These are phyloP conservation scores for Ostrea edulis DNA, from an alignment of 1,140 invertebrate genomes.

Conservation along the genomic window DNA sequence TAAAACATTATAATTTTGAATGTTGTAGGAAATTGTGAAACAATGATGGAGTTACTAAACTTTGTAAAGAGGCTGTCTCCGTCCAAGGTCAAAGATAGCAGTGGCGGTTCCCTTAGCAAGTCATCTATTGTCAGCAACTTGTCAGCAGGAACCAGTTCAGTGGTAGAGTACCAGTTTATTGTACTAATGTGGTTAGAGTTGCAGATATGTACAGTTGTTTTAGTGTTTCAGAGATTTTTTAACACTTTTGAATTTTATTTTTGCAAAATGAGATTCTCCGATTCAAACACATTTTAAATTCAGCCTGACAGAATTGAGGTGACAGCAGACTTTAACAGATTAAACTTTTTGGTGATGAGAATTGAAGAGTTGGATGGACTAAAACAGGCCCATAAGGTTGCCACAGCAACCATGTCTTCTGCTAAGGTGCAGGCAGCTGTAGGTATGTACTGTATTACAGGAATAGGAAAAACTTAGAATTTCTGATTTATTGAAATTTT, in stretches of 20 bases:
- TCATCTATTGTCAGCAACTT: not conserved
- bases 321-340: conserved; percentile 93
- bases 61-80: conserved; percentile 89
- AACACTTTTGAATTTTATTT: not conserved
- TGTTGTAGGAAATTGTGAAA: conserved; percentile 93
- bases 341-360: conserved; percentile 92
- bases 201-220: not conserved
- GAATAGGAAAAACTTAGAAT: too few species aligned
- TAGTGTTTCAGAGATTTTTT: not conserved
- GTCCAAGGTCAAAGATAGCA: conserved; percentile 32
- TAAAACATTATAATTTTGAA: not conserved
- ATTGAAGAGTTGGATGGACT: conserved; percentile 87
- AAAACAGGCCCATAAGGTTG: conserved; percentile 91
- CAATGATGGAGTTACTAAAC: conserved; percentile 93
- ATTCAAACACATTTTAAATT: not conserved
- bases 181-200: not conserved
- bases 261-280: not conserved
- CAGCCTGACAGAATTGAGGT: conserved; percentile 84
- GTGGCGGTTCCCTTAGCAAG: not conserved
- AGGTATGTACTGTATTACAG: conserved; percentile 79
- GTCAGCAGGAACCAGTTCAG: not conserved
- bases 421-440: conserved; percentile 94
- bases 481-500: too few species aligned
- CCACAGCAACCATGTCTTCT: conserved; percentile 93
- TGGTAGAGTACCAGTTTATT: not conserved